A percentile compares a stretch with the other conserved stretches of the same genome.
Evolutionary conservation across 2,888 invertebrate species (phyloP).

Genomic region (Creontiades dilutus): DNA sequence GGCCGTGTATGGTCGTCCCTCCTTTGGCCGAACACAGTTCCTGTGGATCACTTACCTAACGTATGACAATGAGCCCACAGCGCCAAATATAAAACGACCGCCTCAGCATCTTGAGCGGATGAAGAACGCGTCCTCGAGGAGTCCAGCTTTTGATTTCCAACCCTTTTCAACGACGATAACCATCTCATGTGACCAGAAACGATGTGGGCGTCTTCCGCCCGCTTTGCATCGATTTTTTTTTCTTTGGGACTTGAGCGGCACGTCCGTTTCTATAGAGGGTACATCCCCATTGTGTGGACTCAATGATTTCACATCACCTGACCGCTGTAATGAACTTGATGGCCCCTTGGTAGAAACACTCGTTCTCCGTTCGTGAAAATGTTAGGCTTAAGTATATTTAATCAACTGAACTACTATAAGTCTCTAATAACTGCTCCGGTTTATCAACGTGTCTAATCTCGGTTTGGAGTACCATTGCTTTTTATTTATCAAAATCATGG

Average conservation of each 20-base stretch:
- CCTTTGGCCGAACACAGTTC: too few relatives aligned
- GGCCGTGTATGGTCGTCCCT: too few relatives aligned
- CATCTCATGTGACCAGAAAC: background rate
- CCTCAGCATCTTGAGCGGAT: constrained; percentile 32
- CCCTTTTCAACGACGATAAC: constrained; percentile 31
- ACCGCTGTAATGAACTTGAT: too few relatives aligned
- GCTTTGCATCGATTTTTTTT: constrained; percentile 29
- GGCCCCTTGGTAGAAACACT: too few relatives aligned
- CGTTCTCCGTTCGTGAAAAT: too few relatives aligned
- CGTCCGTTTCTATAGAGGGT: background rate
- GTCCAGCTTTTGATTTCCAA: constrained; percentile 16
- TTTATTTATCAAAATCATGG: too few relatives aligned
- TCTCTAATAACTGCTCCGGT: too few relatives aligned
- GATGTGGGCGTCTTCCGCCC: constrained; percentile 38
- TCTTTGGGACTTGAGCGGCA: background rate
- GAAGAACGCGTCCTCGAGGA: background rate
- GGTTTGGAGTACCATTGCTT: too few relatives aligned
- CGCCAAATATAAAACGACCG: background rate
- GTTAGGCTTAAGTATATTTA: too few relatives aligned
- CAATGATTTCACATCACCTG: background rate
- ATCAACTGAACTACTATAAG: too few relatives aligned
- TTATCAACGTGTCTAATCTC: too few relatives aligned
- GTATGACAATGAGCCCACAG: constrained; percentile 1
- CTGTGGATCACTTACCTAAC: background rate
- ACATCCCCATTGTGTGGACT: background rate